Percentiles rank a stretch among this genome's conserved stretches.
Conservation (phyloP, 2,888 invertebrate genomes). For the Octonoba sinensis region DNA sequence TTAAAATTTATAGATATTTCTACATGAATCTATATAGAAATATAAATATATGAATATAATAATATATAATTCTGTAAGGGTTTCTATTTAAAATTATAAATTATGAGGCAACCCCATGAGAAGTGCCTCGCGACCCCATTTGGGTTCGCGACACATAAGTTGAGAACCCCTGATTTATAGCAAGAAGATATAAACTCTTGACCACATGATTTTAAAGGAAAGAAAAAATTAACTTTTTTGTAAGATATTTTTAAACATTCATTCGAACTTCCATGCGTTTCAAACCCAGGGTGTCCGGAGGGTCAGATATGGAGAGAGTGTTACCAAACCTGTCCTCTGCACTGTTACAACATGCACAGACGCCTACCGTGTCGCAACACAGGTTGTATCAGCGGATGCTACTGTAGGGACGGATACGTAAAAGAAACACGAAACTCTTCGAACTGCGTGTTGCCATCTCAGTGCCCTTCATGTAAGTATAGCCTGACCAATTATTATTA, state of each 20-base stretch:
- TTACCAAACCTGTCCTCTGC: constrained; percentile 16
- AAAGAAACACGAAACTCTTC: constrained; percentile 5
- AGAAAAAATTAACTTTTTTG: too few relatives aligned
- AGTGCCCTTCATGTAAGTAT: constrained; percentile 8
- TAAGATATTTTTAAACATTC: too few relatives aligned
- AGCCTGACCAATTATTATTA: too few relatives aligned
- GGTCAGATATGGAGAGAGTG: constrained; percentile 17
- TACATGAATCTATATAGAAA: background rate
- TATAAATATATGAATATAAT: background rate
- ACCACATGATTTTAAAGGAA: too few relatives aligned
- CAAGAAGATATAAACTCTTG: too few relatives aligned
- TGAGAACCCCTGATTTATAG: too few relatives aligned
- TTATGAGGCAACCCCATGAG: too few relatives aligned
- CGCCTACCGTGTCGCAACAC: background rate
- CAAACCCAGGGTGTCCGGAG: constrained; percentile 16
- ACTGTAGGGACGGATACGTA: constrained; percentile 27
- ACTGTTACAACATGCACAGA: background rate
- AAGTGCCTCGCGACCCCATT: too few relatives aligned
- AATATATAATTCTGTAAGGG: background rate
- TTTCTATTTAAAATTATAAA: background rate
- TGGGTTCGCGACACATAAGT: too few relatives aligned
- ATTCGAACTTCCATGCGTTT: too few relatives aligned
- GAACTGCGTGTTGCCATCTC: constrained; percentile 10
- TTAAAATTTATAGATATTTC: background rate
- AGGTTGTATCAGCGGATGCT: constrained; percentile 23